phyloP scores from a whole-genome alignment of 2,888 invertebrate species.

The Xestoiulus laeticollis region DNA sequence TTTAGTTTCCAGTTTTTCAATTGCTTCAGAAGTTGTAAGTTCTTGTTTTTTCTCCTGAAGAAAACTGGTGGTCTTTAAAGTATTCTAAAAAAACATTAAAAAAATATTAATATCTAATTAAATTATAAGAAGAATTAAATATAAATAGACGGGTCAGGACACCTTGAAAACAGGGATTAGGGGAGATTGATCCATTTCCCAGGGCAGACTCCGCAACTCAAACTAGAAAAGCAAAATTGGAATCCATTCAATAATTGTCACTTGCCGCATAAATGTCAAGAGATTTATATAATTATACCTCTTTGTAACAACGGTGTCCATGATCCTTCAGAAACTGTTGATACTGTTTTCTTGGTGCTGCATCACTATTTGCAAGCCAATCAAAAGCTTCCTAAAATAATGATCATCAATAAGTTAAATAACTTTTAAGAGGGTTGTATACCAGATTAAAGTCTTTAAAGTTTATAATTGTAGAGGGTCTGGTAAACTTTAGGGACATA shows the following conservation, averaged over 20 bases:
- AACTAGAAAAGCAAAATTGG: not conserved
- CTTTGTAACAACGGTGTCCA: slow-evolving; percentile 3
- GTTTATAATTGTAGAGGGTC: too few relatives aligned
- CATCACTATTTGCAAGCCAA: not conserved
- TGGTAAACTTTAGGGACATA: too few relatives aligned
- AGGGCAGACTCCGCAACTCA: not conserved
- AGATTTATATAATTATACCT: not conserved
- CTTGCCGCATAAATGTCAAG: too few relatives aligned
- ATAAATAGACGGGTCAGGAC: not conserved
- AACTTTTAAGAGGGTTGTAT: not conserved
- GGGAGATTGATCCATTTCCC: slow-evolving; percentile 19
- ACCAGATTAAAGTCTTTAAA: too few relatives aligned
- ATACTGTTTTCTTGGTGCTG: not conserved
- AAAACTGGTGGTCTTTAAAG: not conserved
- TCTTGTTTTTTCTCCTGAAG: not conserved
- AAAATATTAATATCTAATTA: not conserved
- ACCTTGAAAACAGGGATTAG: slow-evolving; percentile 31
- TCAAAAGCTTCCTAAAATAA: not conserved
- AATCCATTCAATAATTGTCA: too few relatives aligned
- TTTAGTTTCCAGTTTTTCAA: not conserved
- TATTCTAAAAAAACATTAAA: not conserved
- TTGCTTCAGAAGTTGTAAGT: not conserved
- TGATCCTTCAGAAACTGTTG: slow-evolving; percentile 23
- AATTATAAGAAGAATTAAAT: not conserved
- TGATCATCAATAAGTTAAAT: not conserved